Percentiles rank a stretch among this genome's conserved stretches.
These are phyloP conservation scores for Mythimna impura DNA, from an alignment of 2,888 invertebrate species.

Conservation along the genomic window DNA sequence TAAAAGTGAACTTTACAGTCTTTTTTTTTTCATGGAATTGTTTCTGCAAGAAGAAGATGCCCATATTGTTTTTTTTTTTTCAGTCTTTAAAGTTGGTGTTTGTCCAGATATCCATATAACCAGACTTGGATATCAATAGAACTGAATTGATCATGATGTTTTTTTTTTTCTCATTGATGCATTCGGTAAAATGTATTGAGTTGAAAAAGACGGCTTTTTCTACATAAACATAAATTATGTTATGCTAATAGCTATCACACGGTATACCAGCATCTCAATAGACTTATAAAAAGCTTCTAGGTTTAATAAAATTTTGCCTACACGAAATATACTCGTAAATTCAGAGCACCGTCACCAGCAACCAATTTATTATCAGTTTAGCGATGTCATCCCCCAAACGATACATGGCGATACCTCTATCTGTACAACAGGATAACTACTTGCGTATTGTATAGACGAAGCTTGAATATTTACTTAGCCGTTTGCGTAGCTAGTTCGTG, in stretches of 20 bases:
- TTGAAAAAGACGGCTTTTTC: background rate
- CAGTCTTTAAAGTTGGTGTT: too few relatives aligned
- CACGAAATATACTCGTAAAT: conserved; percentile 5
- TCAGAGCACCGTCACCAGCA: conserved; percentile 9
- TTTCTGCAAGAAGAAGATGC: too few relatives aligned
- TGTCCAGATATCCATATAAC: too few relatives aligned
- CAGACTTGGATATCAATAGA: too few relatives aligned
- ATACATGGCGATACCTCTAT: conserved; percentile 79
- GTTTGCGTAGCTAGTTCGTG: conserved; percentile 59
- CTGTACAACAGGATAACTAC: conserved; percentile 75
- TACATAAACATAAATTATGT: too few relatives aligned
- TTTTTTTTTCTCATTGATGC: too few relatives aligned
- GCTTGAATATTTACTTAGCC: conserved; percentile 40
- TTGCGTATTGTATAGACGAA: conserved; percentile 54
- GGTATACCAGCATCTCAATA: background rate
- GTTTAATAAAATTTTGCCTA: background rate
- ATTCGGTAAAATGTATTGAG: background rate
- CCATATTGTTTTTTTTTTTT: too few relatives aligned
- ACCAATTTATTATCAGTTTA: conserved; percentile 36
- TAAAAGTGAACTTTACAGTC: too few relatives aligned
- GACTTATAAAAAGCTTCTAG: background rate
- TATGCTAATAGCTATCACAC: too few relatives aligned
- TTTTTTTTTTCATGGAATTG: too few relatives aligned
- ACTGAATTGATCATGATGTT: too few relatives aligned
- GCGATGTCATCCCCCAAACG: conserved; percentile 47